These are phyloP conservation scores for Microtus ochrogaster DNA, from an alignment of 2,113 vertebrate species.

Conservation along the genomic window DNA sequence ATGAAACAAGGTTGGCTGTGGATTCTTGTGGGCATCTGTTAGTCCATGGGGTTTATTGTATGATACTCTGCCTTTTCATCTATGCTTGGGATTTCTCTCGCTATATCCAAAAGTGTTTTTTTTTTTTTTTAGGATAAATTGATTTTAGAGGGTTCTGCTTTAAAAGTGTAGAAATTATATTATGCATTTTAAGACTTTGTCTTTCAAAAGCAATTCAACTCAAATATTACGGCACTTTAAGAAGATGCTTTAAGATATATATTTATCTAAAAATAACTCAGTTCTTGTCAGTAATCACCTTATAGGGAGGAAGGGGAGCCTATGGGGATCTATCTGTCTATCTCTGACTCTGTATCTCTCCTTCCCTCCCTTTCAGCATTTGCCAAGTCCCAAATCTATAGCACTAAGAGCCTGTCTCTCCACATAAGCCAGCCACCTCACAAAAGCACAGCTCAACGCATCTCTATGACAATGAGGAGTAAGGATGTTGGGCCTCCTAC, in stretches of 20 bases:
- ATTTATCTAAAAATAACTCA: slow-evolving; percentile 63
- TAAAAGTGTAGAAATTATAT: slow-evolving; percentile 8
- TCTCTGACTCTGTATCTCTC: background rate
- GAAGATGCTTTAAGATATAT: slow-evolving; percentile 43
- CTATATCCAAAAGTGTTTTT: background rate
- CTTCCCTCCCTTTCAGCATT: background rate
- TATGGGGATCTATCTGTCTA: background rate
- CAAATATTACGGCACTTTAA: slow-evolving; percentile 23
- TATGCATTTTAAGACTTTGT: slow-evolving; percentile 36
- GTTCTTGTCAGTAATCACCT: slow-evolving; percentile 43
- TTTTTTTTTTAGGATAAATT: slow-evolving; percentile 43
- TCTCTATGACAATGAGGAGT: background rate
- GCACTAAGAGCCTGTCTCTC: background rate
- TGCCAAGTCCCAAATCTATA: background rate
- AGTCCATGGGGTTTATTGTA: background rate
- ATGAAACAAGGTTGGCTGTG: background rate
- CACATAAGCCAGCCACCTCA: background rate
- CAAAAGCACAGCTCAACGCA: background rate
- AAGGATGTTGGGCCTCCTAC: background rate
- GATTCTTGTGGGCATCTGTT: background rate
- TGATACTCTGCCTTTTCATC: background rate
- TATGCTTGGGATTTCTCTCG: slow-evolving; percentile 4
- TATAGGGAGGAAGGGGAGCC: background rate
- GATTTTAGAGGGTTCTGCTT: slow-evolving; percentile 37
- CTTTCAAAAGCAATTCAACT: slow-evolving; percentile 56